Percentiles rank a stretch among this genome's conserved stretches.
Conservation (phyloP, 2,888 invertebrate species). For the Amphipyra berbera region DNA sequence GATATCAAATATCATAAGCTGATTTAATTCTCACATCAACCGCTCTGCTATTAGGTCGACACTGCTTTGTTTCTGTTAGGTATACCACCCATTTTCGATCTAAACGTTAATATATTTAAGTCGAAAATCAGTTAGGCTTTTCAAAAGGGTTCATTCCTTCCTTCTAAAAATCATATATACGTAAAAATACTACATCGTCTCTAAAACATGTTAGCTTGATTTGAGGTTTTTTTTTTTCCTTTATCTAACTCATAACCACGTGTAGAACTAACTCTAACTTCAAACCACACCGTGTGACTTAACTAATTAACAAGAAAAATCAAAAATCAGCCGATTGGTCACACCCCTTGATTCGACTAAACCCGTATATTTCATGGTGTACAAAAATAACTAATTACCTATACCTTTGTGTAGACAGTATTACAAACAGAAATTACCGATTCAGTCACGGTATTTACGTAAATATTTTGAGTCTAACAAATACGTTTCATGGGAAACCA, state of each 20-base stretch:
- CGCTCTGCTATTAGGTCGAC: too few relatives aligned
- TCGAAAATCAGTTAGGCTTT: too few relatives aligned
- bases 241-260: background rate
- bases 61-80: background rate
- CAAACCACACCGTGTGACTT: constrained; percentile 40
- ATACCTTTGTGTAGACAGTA: constrained; percentile 63
- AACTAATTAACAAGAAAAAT: constrained; percentile 55
- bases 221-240: background rate
- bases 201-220: background rate
- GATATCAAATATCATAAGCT: background rate
- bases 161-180: too few relatives aligned
- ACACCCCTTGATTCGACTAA: constrained; percentile 42
- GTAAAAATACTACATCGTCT: background rate
- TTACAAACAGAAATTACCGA: constrained; percentile 76
- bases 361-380: constrained; percentile 52
- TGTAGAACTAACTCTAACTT: background rate
- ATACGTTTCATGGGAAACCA: constrained; percentile 79
- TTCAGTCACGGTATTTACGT: constrained; percentile 78
- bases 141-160: too few relatives aligned
- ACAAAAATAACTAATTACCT: constrained; percentile 54
- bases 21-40: background rate
- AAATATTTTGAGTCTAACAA: constrained; percentile 72
- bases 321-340: constrained; percentile 57
- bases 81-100: too few relatives aligned
- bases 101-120: too few relatives aligned